Evolutionary conservation across 2,888 invertebrate species (phyloP).

Genomic region (Bhutanitis thaidina): DNA sequence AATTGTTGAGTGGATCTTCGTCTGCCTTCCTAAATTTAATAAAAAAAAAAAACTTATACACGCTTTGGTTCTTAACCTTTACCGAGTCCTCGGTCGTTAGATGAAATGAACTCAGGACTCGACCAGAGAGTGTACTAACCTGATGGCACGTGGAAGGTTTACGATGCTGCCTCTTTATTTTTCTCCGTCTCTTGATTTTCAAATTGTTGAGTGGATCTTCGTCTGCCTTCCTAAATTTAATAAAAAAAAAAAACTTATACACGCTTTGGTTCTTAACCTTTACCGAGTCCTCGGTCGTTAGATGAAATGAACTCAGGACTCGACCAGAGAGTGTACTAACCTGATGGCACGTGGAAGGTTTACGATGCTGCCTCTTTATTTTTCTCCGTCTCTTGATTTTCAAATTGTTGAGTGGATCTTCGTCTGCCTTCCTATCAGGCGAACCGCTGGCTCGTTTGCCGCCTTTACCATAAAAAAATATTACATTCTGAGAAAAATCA

Average conservation of each 20-base stretch:
- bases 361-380: conserved; percentile 33
- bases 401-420: conserved; percentile 15
- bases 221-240: conserved; percentile 23
- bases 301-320: too few species aligned
- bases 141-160: conserved; percentile 64
- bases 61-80: too few species aligned
- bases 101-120: too few species aligned
- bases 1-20: conserved; percentile 16
- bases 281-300: too few species aligned
- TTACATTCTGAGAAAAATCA: too few species aligned
- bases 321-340: conserved; percentile 28
- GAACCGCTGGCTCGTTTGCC: too few species aligned
- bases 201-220: conserved; percentile 17
- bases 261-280: too few species aligned
- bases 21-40: conserved; percentile 22
- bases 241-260: too few species aligned
- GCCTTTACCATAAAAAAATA: too few species aligned
- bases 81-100: too few species aligned
- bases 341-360: conserved; percentile 62
- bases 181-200: conserved; percentile 30
- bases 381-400: conserved; percentile 31
- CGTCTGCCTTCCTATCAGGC: conserved; percentile 26
- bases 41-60: too few species aligned
- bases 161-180: conserved; percentile 29
- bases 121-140: conserved; percentile 29